Percentiles rank a stretch among this genome's conserved stretches.
These are phyloP conservation scores for Portunus trituberculatus DNA, from an alignment of 1,140 invertebrate genomes.

Conservation along the genomic window DNA sequence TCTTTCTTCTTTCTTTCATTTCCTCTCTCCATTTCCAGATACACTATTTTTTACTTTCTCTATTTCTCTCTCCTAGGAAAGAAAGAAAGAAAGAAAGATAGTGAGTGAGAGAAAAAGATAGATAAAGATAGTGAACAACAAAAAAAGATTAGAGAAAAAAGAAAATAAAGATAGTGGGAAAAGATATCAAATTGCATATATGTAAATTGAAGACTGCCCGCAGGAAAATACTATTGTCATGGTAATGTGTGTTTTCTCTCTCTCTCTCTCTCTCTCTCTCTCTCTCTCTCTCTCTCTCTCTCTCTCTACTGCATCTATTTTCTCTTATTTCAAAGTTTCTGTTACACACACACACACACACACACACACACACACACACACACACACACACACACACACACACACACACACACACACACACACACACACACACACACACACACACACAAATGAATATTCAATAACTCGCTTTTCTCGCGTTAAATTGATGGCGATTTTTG, in stretches of 20 bases:
- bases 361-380: slow-evolving; percentile 40
- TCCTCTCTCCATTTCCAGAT: not conserved
- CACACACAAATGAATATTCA: too few relatives aligned
- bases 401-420: slow-evolving; percentile 34
- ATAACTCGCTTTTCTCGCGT: too few relatives aligned
- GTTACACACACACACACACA: slow-evolving; percentile 22
- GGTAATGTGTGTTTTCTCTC: not conserved
- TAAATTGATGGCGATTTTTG: too few relatives aligned
- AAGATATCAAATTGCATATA: not conserved
- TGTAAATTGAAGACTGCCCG: too few relatives aligned
- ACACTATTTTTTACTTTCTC: too few relatives aligned
- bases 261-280: too few relatives aligned
- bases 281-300: too few relatives aligned
- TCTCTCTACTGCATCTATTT: too few relatives aligned
- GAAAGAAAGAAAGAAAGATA: not conserved
- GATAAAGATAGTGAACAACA: not conserved
- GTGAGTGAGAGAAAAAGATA: not conserved
- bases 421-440: slow-evolving; percentile 24
- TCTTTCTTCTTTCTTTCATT: not conserved
- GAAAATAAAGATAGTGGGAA: not conserved
- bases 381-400: slow-evolving; percentile 37
- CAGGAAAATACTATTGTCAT: not conserved
- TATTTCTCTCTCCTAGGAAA: not conserved
- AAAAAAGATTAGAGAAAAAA: not conserved
- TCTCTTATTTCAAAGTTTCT: too few relatives aligned